Conservation (phyloP, 2,888 invertebrate species). For the Drosophila bunnanda region DNA sequence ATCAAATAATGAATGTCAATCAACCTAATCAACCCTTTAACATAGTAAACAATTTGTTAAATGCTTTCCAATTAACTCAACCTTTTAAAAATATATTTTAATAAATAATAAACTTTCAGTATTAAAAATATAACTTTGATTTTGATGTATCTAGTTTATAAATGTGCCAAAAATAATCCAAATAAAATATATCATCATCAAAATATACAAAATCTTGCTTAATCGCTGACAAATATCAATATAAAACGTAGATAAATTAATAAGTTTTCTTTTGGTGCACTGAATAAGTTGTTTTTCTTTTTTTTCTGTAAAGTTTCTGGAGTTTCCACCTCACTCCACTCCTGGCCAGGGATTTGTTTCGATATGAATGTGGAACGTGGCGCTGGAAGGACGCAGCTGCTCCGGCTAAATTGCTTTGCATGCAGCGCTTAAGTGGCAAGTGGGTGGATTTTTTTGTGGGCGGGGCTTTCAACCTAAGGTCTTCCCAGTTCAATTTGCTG, state of each 20-base stretch:
- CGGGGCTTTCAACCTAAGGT: constrained; percentile 11
- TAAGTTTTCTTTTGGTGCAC: constrained; percentile 7
- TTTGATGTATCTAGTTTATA: too few relatives aligned
- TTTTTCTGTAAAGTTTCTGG: constrained; percentile 42
- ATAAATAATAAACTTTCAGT: not conserved
- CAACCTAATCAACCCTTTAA: not conserved
- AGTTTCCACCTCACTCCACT: constrained; percentile 28
- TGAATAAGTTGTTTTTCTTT: not conserved
- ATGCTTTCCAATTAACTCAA: not conserved
- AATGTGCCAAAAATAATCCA: not conserved
- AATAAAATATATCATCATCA: not conserved
- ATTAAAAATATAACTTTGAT: not conserved
- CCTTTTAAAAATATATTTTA: not conserved
- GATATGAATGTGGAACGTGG: constrained; percentile 57
- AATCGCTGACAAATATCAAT: too few relatives aligned
- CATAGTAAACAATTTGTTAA: not conserved
- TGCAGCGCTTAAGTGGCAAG: constrained; percentile 50
- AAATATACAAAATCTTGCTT: not conserved
- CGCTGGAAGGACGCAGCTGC: constrained; percentile 61
- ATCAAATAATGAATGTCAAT: too few relatives aligned
- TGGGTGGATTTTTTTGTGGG: constrained; percentile 7
- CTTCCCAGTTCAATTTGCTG: constrained; percentile 71
- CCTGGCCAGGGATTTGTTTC: constrained; percentile 57
- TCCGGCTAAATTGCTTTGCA: constrained; percentile 68
- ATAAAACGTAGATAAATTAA: not conserved